Conservation (phyloP, 92 coral and sea anemone genomes). For the Parazoanthus darwini region DNA sequence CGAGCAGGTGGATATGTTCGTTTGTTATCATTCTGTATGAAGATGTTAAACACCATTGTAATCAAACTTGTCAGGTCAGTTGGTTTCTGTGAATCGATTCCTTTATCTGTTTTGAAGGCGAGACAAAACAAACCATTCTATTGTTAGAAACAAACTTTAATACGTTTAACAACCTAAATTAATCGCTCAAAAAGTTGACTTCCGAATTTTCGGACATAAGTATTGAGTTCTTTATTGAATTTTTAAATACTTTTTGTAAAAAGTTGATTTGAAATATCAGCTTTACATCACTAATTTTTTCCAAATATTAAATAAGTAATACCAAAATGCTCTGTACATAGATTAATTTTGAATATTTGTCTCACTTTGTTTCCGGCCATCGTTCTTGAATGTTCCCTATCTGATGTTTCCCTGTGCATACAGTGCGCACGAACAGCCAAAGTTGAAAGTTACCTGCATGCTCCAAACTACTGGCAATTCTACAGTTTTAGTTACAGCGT, state of each 20-base stretch:
- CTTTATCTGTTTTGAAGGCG: not conserved
- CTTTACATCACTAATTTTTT: not conserved
- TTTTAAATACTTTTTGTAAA: not conserved
- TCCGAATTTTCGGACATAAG: not conserved
- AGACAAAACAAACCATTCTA: not conserved
- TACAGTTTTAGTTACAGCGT: too few species aligned
- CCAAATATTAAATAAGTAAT: not conserved
- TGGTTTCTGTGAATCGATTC: not conserved
- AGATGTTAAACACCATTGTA: not conserved
- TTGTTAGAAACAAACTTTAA: not conserved
- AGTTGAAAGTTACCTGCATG: too few species aligned
- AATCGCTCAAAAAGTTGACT: not conserved
- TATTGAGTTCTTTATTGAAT: not conserved
- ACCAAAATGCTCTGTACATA: not conserved
- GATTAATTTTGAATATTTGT: not conserved
- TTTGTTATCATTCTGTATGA: not conserved
- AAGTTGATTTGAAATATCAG: not conserved
- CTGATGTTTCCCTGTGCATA: too few species aligned
- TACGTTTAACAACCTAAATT: not conserved
- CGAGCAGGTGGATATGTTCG: not conserved
- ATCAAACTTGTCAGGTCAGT: not conserved
- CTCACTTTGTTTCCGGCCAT: not conserved
- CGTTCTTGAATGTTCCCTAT: too few species aligned
- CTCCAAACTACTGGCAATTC: too few species aligned
- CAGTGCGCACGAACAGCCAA: too few species aligned